Base-by-base conservation (phyloP, 2,797 vertebrate genomes). In the Delichon dasypus region DNA sequence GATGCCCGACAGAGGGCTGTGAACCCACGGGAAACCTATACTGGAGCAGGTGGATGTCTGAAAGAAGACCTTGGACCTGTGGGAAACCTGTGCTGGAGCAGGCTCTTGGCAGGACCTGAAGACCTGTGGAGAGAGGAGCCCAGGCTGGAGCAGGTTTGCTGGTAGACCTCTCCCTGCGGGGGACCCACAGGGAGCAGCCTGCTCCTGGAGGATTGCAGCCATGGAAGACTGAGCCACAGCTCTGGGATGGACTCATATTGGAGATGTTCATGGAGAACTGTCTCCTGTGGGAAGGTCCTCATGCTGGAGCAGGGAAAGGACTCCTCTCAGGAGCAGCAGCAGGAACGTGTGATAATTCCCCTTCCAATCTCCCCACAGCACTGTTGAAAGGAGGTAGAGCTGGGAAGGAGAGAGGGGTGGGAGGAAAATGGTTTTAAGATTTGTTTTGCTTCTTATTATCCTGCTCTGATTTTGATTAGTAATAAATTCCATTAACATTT, bases 351-450 rank as follows among this genome's bases (percentile, higher is more conserved):
- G 23, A n/a, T 40, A 47, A 27, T 2, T 5, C 23, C 44, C 11
- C 42, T 30, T 50, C 51, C 2, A 0, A 29, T 65, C 16, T 34
- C 25, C 17, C 26, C 26, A 25, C 0, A 1, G 9, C 14, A 25
- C 26, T 42, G 16, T 29, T 36, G 60, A 38, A 42, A 40, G 10
- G 11, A 48, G 19, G 34, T 20, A 34, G 29, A 64, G 10, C 9
- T 34, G 25, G 42, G 7, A 84, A 73, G 7, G 16, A 42, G 20
- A 34, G 30, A 55, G 10, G 23, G 8, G 16, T 23, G 13, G 4
- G 7, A 16, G 7, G 5, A 27, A 64, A 38, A 34, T 29, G 5
- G 18, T 48, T 84, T 65, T 34, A 34, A 48, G 20, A 55, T 40
- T 48, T 34, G 16, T 57, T 65, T 65, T 48, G 23, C 25, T 65